Evolutionary conservation across 2,888 invertebrate genomes (phyloP), one percentile per base, ranked within the genome.

Genomic region (Amiota mariae): DNA sequence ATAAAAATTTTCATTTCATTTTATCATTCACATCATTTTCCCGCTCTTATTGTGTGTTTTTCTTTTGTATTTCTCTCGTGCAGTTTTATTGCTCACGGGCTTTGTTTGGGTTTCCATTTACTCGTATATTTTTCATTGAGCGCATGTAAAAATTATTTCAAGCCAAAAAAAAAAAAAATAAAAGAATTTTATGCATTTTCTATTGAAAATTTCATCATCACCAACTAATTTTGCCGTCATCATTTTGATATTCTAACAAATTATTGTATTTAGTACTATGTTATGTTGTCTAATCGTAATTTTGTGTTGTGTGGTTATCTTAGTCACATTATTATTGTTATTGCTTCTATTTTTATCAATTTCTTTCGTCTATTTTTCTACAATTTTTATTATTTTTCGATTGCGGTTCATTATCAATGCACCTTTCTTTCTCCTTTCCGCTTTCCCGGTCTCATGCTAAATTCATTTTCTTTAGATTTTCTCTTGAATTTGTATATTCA

Each of bases 121-220:
- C 80, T 85, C 79, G 74, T 77, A 78, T 79, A 80, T 79, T 80
- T 70, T 80, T 76, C 59, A 59, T 11, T 20, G 20, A 36, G 3
- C 18, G 15, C 20, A 11, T 59, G 59, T 59, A 18, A 78, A 81
- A 81, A 83, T 77, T 79, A 77, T 78, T 85, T 85, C 82, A 80
- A 79, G 10, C 48, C 0, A 48, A 76, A 24, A 49, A 73, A 71
- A 24, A 24, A 24, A 24, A 24, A 36, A 36, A 36, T 36, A 36
- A 36, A 36, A 36, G 36, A 78, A 71, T 86, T 87, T 87, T 85
- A 86, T 87, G 87, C 79, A 75, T 81, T 86, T 86, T 86, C 85
- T 85, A 85, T 85, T 84, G 85, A 86, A 86, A 80, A 79, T 78
- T 79, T 77, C 36, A 36, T 36, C 36, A 36, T 6, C 36, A 36